These are phyloP conservation scores for Zaprionus lachaisei DNA, from an alignment of 1,140 invertebrate species.

Conservation along the genomic window DNA sequence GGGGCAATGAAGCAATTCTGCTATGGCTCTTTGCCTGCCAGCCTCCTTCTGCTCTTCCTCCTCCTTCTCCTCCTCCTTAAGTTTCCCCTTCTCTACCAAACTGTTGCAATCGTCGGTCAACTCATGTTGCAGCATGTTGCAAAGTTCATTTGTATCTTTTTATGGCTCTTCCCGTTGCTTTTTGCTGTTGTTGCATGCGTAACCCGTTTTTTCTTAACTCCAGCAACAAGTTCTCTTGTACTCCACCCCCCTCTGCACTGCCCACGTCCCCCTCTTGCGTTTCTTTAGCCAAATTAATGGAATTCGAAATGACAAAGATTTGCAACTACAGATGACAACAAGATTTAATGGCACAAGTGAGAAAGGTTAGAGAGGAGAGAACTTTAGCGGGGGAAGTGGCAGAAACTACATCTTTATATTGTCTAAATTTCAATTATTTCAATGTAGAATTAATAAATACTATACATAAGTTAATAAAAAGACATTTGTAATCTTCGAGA, in stretches of 20 bases:
- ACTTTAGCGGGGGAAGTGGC: neutral
- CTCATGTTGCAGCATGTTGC: constrained; percentile 13
- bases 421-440: neutral
- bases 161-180: constrained; percentile 38
- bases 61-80: neutral
- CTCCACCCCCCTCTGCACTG: neutral
- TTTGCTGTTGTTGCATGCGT: constrained; percentile 25
- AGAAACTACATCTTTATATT: neutral
- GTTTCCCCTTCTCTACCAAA: neutral
- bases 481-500: too few relatives aligned
- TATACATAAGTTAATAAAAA: too few relatives aligned
- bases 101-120: constrained; percentile 9
- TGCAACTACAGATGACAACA: neutral
- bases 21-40: neutral
- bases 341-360: neutral
- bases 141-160: constrained; percentile 35
- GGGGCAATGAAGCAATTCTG: neutral
- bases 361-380: neutral
- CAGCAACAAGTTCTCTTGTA: constrained; percentile 18
- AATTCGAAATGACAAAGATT: constrained; percentile 2
- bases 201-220: constrained; percentile 18
- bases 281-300: neutral
- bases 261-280: neutral
- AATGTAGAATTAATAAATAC: neutral
- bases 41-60: neutral